These are phyloP conservation scores for Clistopyga incitator DNA, from an alignment of 2,888 invertebrate species.

Conservation along the genomic window DNA sequence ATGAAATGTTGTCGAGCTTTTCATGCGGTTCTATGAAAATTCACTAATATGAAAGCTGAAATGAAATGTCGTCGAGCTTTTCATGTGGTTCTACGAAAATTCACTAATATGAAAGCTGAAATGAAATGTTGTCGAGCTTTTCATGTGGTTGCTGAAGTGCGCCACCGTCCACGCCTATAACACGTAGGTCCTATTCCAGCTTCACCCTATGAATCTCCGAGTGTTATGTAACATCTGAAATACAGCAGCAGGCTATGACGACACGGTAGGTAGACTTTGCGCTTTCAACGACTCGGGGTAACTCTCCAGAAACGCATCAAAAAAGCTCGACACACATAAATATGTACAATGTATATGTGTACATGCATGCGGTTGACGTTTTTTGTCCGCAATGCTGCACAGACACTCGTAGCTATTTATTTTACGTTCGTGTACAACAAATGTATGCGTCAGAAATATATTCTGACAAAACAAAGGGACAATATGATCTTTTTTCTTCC, in stretches of 20 bases:
- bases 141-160: conserved; percentile 43
- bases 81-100: conserved; percentile 39
- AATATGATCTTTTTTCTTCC: too few relatives aligned
- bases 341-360: too few relatives aligned
- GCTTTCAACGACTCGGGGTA: conserved; percentile 24
- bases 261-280: neutral
- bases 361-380: too few relatives aligned
- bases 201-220: conserved; percentile 35
- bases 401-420: too few relatives aligned
- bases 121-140: conserved; percentile 33
- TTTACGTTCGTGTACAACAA: too few relatives aligned
- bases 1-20: conserved; percentile 33
- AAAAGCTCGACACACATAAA: too few relatives aligned
- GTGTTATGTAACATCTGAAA: conserved; percentile 31
- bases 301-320: conserved; percentile 7
- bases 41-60: neutral
- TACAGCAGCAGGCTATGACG: conserved; percentile 1
- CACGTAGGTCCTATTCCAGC: conserved; percentile 22
- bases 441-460: too few relatives aligned
- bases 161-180: conserved; percentile 21
- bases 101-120: neutral
- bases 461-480: too few relatives aligned
- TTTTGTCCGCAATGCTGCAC: too few relatives aligned
- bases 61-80: conserved; percentile 33
- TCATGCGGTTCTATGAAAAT: conserved; percentile 15